phyloP scores from a whole-genome alignment of 2,797 vertebrate species.

The Cossypha dichroa region DNA sequence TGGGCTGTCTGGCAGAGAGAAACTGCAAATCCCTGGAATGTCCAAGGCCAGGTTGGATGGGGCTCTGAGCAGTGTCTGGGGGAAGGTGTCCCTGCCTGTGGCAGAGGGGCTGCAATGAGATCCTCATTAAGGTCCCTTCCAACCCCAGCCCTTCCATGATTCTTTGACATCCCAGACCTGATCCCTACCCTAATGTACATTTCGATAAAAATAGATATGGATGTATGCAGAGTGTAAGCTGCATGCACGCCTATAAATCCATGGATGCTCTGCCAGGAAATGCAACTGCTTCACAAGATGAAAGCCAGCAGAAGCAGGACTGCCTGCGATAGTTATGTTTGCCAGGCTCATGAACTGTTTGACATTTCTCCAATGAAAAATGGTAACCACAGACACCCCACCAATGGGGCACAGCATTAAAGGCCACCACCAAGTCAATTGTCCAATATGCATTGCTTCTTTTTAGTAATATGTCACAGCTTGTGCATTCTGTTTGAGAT shows the following conservation, averaged over 20 bases:
- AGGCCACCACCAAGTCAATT: constrained; percentile 46
- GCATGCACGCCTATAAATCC: background rate
- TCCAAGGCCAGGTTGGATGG: background rate
- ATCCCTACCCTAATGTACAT: background rate
- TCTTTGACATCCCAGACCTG: background rate
- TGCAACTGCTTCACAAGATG: background rate
- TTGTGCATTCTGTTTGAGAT: constrained; percentile 41
- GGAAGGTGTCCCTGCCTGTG: background rate
- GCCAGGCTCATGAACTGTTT: constrained; percentile 31
- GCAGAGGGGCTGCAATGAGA: background rate
- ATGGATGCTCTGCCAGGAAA: background rate
- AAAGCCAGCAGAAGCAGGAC: constrained; percentile 9
- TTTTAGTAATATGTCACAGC: constrained; percentile 27
- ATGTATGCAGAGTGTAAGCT: background rate
- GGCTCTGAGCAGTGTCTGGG: background rate
- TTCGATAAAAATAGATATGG: background rate
- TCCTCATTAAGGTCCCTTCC: background rate
- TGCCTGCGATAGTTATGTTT: constrained; percentile 17
- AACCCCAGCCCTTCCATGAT: too few species aligned
- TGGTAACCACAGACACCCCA: constrained; percentile 37
- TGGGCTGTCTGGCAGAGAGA: background rate
- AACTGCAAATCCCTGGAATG: background rate
- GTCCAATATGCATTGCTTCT: constrained; percentile 25
- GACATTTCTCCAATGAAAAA: constrained; percentile 41
- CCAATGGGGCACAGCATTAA: constrained; percentile 8